Evolutionary conservation across 2,888 invertebrate species (phyloP), one percentile per base, ranked within the genome.

Genomic region (Pristionchus arcanus): DNA sequence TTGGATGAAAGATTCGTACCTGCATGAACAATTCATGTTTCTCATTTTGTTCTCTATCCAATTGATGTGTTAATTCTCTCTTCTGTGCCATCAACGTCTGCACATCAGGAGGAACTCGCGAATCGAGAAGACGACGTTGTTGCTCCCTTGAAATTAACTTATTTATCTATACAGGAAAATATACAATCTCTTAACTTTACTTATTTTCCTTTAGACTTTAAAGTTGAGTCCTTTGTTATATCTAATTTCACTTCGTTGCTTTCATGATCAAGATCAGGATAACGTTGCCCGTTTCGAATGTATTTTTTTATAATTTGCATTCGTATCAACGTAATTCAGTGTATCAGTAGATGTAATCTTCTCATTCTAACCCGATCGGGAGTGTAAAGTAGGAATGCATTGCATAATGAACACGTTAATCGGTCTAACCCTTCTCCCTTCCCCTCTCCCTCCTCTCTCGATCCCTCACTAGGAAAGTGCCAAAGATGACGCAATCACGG

Each of bases 11-110:
- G 7, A n/a, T 28, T 11, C 71, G 7, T n/a, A 94, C 94, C 93
- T 94, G 94, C 91, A 93, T 91, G 90, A 94, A 94, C 13, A 94
- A 90, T 90, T 94, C 94, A 28, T 93, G 94, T 90, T 94, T 94
- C 59, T 94, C 94, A 87, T 87, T 93, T 81, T 94, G 94, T 90
- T 94, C 94, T 42, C 94, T 90, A 37, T 94, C 93, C 86, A 94
- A 91, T 81, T 87, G 87, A 59, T 68, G 42, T n/a, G 85, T 87
- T 11, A 87, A 55, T 81, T 87, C 85, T 53, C 88, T 88, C 74
- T 94, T 94, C 90, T 94, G 94, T 28, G 92, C 92, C 90, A 93
- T 91, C n/a, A 94, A 90, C 25, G 91, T 85, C 87, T 93, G 93
- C 7, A 94, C 92, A 91, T 94, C 94, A 16, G 92, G 90, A 16